Evolutionary conservation across 1,140 invertebrate species (phyloP).

Genomic region (Nylanderia fulva): DNA sequence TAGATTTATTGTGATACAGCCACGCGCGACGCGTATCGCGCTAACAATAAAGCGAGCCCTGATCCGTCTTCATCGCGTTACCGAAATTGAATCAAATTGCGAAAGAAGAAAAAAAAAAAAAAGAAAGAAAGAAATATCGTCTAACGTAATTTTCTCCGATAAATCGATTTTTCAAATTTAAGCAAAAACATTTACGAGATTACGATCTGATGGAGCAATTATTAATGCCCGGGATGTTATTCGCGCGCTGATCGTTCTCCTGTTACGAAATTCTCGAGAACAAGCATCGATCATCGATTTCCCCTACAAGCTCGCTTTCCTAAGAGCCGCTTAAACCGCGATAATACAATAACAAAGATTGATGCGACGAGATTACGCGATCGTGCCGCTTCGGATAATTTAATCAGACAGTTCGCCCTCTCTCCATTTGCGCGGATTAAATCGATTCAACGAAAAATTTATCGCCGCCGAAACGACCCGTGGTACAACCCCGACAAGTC

Average conservation of each 20-base stretch:
- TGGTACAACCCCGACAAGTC: slow-evolving; percentile 6
- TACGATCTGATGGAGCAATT: neutral
- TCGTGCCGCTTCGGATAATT: slow-evolving; percentile 39
- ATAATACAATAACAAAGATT: slow-evolving; percentile 58
- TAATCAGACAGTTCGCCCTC: slow-evolving; percentile 42
- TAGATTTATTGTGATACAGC: slow-evolving; percentile 32
- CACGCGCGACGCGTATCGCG: neutral
- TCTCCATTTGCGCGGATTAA: slow-evolving; percentile 36
- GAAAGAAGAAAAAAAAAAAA: neutral
- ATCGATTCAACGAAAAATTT: slow-evolving; percentile 57
- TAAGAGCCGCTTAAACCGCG: slow-evolving; percentile 41
- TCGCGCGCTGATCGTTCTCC: neutral
- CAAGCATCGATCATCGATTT: slow-evolving; percentile 36
- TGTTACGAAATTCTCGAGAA: neutral
- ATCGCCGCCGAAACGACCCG: slow-evolving; percentile 34
- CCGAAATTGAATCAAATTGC: neutral
- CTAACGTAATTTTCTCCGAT: neutral
- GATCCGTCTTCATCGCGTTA: neutral
- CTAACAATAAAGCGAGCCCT: neutral
- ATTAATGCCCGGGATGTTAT: neutral
- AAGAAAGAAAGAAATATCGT: too few relatives aligned
- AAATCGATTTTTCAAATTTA: neutral
- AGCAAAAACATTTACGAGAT: neutral
- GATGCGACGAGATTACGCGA: slow-evolving; percentile 55
- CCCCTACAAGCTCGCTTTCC: neutral